Base-by-base conservation (phyloP, 2,888 invertebrate species). In the Philereme vetulata region DNA sequence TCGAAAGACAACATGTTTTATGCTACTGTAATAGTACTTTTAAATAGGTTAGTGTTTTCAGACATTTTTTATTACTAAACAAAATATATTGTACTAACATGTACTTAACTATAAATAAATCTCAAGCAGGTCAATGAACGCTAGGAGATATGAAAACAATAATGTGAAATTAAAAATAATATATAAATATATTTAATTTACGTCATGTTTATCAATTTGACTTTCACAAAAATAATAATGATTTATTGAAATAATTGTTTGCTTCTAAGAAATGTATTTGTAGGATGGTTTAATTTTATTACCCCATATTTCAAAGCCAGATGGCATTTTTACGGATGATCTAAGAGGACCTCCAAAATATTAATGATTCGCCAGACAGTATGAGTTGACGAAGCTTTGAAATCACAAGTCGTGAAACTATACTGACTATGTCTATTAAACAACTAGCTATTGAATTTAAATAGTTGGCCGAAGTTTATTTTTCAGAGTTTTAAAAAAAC, bases 351-450 rank as follows among this genome's bases (percentile, higher is more conserved):
- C 74, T 71, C 60, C 64, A 66, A 65, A 42, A 49, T 56, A 53
- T 72, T 67, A 69, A 68, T 65, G 60, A 62, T 69, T 71, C 72
- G 77, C 77, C 82, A 80, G 75, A 77, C 77, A 66, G 83, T 80
- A 78, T 81, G 77, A 71, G 72, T 66, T 67, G 72, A 72, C 66
- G 68, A 58, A 62, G 65, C 69, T 67, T 74, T 74, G 78, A 78
- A 78, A 79, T 79, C 76, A 76, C 62, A 72, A 67, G 71, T 79
- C 81, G 80, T 80, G 80, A 80, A 60, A 63, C 51, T 51, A 48
- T 51, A 6, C 38, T 51, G 68, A 65, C 54, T 64, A 62, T 21
- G 2, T 56, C 53, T 42, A 61, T 62, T 65, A 51, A 68, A 64
- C 66, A 60, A 56, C 21, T 21, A 21, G 21, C 21, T 21, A 21